Conservation (phyloP, 2,113 vertebrate species). For the Engraulis encrasicolus region DNA sequence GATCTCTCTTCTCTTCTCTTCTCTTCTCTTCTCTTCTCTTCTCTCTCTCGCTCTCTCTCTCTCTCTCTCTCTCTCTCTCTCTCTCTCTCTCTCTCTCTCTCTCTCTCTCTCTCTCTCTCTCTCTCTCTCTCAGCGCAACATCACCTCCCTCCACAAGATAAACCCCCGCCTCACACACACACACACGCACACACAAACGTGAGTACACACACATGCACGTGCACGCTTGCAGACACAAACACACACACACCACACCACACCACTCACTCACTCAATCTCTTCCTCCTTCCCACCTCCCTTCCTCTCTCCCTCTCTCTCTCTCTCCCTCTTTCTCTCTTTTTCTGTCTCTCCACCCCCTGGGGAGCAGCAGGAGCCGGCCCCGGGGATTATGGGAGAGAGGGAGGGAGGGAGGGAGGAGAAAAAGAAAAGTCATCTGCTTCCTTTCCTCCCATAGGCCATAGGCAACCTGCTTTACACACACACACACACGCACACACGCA, state of each 20-base stretch:
- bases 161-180: no score
- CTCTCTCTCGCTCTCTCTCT: no score
- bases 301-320: conserved; percentile 24
- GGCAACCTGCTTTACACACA: conserved; percentile 62
- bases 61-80: conserved; percentile 21
- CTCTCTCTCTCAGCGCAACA: no score
- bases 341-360: conserved; percentile 59
- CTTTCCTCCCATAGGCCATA: conserved; percentile 72
- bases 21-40: conserved; percentile 50
- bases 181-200: no score
- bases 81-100: conserved; percentile 28
- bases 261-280: conserved; percentile 10
- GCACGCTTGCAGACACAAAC: no score
- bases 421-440: conserved; percentile 76
- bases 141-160: conserved; percentile 29
- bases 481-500: no score
- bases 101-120: no score
- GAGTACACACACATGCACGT: no score
- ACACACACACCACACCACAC: no score
- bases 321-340: conserved; percentile 25
- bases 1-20: conserved; percentile 45
- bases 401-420: no score
- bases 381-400: conserved; percentile 78
- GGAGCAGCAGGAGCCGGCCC: conserved; percentile 74
- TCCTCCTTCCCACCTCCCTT: conserved; percentile 20